Percentiles rank a stretch among this genome's conserved stretches.
These are phyloP conservation scores for Drosophila setifemur DNA, from an alignment of 1,140 invertebrate genomes.

Conservation along the genomic window DNA sequence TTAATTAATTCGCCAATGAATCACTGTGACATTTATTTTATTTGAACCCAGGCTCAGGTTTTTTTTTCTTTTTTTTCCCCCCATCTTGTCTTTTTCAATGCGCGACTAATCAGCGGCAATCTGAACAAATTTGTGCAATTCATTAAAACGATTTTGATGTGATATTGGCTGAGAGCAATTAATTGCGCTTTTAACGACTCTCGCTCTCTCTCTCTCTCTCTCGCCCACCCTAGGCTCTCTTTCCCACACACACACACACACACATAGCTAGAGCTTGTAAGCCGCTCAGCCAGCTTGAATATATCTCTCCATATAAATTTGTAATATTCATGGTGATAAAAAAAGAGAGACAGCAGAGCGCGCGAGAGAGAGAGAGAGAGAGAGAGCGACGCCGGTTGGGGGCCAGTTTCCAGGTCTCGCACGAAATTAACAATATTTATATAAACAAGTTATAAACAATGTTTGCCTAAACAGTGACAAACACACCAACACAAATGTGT, in stretches of 20 bases:
- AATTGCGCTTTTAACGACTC: slow-evolving; percentile 73
- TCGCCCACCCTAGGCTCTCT: slow-evolving; percentile 3
- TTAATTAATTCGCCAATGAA: background rate
- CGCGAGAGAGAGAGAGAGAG: slow-evolving; percentile 9
- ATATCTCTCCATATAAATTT: slow-evolving; percentile 47
- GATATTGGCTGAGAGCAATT: slow-evolving; percentile 68
- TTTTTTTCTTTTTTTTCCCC: slow-evolving; percentile 1
- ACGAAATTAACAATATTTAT: slow-evolving; percentile 78
- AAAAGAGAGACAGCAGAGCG: slow-evolving; percentile 16
- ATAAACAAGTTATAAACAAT: slow-evolving; percentile 81
- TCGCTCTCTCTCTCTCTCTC: slow-evolving; percentile 15
- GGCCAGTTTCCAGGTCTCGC: slow-evolving; percentile 54
- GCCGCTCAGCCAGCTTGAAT: slow-evolving; percentile 13
- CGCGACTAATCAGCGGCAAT: slow-evolving; percentile 51
- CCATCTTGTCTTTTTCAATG: slow-evolving; percentile 9
- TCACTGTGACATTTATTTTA: slow-evolving; percentile 24
- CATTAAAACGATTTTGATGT: slow-evolving; percentile 76
- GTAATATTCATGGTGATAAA: slow-evolving; percentile 56
- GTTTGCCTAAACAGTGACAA: slow-evolving; percentile 79
- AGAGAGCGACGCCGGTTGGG: slow-evolving; percentile 37
- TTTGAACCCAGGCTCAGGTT: background rate
- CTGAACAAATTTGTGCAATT: slow-evolving; percentile 75
- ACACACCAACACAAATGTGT: slow-evolving; percentile 44
- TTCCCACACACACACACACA: slow-evolving; percentile 8
- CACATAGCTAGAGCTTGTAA: background rate